Conservation (phyloP, 92 coral and sea anemone species). For the Palythoa grandiflora region DNA sequence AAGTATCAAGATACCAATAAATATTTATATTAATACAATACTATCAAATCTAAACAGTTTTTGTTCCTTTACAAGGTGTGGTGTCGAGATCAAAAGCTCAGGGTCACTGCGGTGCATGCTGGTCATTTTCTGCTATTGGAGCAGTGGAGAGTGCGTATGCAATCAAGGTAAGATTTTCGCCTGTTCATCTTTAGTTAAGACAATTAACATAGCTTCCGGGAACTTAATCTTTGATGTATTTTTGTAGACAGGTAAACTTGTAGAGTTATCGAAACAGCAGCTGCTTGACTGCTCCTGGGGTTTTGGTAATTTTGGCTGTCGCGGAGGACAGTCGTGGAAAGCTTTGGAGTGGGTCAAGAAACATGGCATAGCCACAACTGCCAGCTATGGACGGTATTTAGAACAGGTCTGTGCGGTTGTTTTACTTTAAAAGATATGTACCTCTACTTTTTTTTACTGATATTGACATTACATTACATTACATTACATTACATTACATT, state of each 20-base stretch:
- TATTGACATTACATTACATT: no score
- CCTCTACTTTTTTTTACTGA: no score
- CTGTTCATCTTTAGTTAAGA: neutral
- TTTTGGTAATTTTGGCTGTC: constrained; percentile 91
- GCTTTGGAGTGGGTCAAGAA: constrained; percentile 86
- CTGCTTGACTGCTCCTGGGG: constrained; percentile 93
- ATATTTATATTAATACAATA: no score
- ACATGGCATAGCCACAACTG: constrained; percentile 84
- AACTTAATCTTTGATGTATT: neutral
- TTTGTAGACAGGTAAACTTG: constrained; percentile 76
- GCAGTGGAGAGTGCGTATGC: constrained; percentile 86
- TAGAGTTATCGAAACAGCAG: constrained; percentile 86
- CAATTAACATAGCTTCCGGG: no score
- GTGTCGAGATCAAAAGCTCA: constrained; percentile 79
- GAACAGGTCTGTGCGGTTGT: constrained; percentile 67
- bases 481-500: no score
- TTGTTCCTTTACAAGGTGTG: constrained; percentile 53
- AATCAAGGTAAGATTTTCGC: constrained; percentile 66
- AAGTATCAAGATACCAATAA: no score
- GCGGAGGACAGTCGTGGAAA: constrained; percentile 91
- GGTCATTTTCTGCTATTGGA: constrained; percentile 82
- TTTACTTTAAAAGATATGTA: neutral
- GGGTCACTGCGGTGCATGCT: constrained; percentile 81
- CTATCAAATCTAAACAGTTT: no score
- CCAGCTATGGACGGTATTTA: constrained; percentile 90